phyloP scores from a whole-genome alignment of 2,888 invertebrate species.

The Drosophila niveifrons region DNA sequence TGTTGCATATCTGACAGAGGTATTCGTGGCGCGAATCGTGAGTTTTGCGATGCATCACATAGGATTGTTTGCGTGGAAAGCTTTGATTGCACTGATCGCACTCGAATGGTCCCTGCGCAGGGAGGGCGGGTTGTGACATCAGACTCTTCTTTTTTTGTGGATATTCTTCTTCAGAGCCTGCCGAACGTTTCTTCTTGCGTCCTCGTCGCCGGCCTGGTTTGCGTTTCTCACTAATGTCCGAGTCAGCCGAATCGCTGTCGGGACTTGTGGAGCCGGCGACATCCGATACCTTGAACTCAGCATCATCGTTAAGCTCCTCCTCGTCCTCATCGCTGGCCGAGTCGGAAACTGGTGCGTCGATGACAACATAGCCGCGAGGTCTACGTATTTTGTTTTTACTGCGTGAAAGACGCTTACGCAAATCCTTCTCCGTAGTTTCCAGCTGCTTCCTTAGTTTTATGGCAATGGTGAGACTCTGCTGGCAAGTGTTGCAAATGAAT shows the following conservation, averaged over 20 bases:
- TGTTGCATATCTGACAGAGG: constrained; percentile 85
- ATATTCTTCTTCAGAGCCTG: constrained; percentile 44
- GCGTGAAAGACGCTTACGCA: constrained; percentile 84
- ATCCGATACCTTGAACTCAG: constrained; percentile 84
- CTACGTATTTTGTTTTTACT: constrained; percentile 84
- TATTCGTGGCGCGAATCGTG: constrained; percentile 84
- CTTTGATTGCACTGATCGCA: constrained; percentile 85
- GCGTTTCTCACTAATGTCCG: constrained; percentile 77
- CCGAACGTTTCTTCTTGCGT: constrained; percentile 59
- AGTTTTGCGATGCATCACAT: constrained; percentile 86
- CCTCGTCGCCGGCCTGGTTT: constrained; percentile 67
- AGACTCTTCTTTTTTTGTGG: constrained; percentile 53
- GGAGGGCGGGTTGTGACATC: constrained; percentile 21
- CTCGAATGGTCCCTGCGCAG: constrained; percentile 54
- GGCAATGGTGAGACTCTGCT: constrained; percentile 84
- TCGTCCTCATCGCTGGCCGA: constrained; percentile 81
- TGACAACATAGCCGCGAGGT: constrained; percentile 84
- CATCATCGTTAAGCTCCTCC: constrained; percentile 82
- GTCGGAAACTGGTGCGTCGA: constrained; percentile 84
- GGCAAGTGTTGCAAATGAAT: constrained; percentile 84
- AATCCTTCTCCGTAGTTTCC: constrained; percentile 84
- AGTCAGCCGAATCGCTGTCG: constrained; percentile 81
- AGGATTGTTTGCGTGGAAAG: constrained; percentile 86
- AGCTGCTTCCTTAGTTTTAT: constrained; percentile 83
- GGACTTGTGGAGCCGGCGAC: constrained; percentile 76